Conservation (phyloP, 2,113 vertebrate species). For the Scalopus aquaticus region DNA sequence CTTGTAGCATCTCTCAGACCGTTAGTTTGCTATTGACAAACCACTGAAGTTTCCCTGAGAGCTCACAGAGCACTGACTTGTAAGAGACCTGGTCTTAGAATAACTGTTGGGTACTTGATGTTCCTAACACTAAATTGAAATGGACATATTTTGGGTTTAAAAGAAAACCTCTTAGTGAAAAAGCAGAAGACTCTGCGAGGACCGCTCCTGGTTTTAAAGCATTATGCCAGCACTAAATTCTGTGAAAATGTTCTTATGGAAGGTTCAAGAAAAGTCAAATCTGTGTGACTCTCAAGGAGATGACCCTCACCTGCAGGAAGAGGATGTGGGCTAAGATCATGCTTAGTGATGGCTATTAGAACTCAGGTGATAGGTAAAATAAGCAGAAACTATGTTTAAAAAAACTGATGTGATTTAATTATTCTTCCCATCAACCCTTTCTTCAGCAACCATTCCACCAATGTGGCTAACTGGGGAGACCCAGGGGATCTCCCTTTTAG, state of each 20-base stretch:
- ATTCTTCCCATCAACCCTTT: neutral
- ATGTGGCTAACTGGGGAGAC: neutral
- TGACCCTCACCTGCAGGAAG: neutral
- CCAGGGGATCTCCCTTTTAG: neutral
- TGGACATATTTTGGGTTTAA: neutral
- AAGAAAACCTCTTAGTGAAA: neutral
- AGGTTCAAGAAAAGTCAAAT: neutral
- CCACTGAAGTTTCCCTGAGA: neutral
- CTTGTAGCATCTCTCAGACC: neutral
- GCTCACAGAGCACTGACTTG: neutral
- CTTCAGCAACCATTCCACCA: neutral
- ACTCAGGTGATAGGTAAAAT: neutral
- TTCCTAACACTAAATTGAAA: neutral
- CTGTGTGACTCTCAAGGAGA: neutral
- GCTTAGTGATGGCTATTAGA: neutral
- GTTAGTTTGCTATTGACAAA: constrained; percentile 34
- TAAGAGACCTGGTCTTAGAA: neutral
- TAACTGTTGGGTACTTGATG: neutral
- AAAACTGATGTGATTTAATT: neutral
- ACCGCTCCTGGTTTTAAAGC: neutral
- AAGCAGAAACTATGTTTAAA: neutral
- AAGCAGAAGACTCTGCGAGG: neutral
- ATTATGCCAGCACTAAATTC: neutral
- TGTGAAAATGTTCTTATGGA: neutral
- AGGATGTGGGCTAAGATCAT: constrained; percentile 41